phyloP scores from a whole-genome alignment of 2,888 invertebrate genomes.

The Bembecia ichneumoniformis region DNA sequence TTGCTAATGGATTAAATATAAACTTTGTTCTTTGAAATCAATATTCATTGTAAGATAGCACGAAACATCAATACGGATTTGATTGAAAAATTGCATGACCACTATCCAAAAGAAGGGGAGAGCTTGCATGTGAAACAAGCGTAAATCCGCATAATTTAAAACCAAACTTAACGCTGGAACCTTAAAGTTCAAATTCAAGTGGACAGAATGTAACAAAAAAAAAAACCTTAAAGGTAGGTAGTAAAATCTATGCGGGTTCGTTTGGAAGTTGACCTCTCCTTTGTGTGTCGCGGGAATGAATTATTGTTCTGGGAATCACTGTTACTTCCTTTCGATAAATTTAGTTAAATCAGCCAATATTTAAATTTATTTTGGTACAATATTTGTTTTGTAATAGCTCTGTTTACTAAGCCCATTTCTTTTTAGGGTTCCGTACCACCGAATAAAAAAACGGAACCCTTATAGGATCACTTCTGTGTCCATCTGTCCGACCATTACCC shows the following conservation, averaged over 20 bases:
- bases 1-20: too few relatives aligned
- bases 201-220: conserved; percentile 9
- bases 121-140: not conserved
- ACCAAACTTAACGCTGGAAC: conserved; percentile 18
- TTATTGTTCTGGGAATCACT: conserved; percentile 17
- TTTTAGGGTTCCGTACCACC: too few relatives aligned
- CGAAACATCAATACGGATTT: conserved; percentile 24
- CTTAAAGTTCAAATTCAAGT: conserved; percentile 23
- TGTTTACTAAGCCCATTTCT: too few relatives aligned
- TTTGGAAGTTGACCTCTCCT: conserved; percentile 40
- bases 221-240: conserved; percentile 8
- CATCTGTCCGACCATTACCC: too few relatives aligned
- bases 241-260: conserved; percentile 38
- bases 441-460: too few relatives aligned
- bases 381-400: too few relatives aligned
- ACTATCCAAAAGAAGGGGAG: conserved; percentile 42
- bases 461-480: too few relatives aligned
- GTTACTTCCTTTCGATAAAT: conserved; percentile 1
- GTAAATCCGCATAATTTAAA: not conserved
- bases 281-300: not conserved
- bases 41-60: not conserved
- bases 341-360: too few relatives aligned
- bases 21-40: not conserved
- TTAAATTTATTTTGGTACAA: too few relatives aligned
- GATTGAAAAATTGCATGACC: conserved; percentile 67